Base-by-base conservation (phyloP, 2,888 invertebrate species). In the Volucella inflata region DNA sequence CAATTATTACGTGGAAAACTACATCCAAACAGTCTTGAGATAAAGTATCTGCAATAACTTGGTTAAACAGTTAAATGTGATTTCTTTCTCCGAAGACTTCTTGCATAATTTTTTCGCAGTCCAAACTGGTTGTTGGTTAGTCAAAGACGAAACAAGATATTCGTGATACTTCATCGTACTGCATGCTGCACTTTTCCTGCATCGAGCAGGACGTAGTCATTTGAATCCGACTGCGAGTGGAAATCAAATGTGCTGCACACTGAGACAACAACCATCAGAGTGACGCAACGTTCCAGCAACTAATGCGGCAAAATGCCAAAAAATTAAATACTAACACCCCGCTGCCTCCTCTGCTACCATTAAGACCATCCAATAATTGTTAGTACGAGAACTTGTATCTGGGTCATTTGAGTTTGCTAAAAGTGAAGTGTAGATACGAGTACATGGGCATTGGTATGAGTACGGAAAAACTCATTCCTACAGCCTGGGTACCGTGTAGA, bases 271-370 rank as follows among this genome's bases (percentile, higher is more conserved):
- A 82, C 53, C 38, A 21, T 46, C 17, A 42, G 40, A 36, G 55
- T 68, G 60, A 82, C 53, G 82, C 12, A 82, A 77, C 59, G 71
- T n/a, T 62, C 44, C 11, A 55, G 30, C 55, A 53, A 17, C 53
- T 38, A 60, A 71, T 65, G 50, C 38, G 71, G 71, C 77, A 65
- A 36, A 67, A 72, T 82, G 77, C 82, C 77, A 82, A 77, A 82
- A 55, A 46, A 70, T 65, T 57, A 50, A 74, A 67, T 55, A 30
- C 30, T 3, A 6, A 30, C 30, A 30, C 30, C 6, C 30, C 38
- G 16, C 38, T 59, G 14, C 40, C 38, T 14, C 30, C 30, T 4
- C 30, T 30, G 30, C 30, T 30, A 46, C 46, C 46, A 30, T 30
- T 6, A 30, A 30, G 30, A 4, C 30, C 30, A 1, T 0, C 30